Evolutionary conservation across 2,888 invertebrate genomes (phyloP).

Genomic region (Dendrolimus pini): DNA sequence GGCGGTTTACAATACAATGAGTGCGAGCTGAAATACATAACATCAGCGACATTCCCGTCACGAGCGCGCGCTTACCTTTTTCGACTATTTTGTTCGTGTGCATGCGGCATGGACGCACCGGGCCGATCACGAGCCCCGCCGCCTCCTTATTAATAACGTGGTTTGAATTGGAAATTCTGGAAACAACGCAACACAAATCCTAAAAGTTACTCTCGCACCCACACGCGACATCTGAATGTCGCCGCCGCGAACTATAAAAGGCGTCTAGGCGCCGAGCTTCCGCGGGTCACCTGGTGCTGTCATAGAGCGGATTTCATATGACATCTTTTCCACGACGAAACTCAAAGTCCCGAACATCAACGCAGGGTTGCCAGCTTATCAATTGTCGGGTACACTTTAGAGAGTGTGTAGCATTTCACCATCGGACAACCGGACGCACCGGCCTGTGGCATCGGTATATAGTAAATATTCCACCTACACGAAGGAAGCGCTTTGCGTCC

Average conservation of each 20-base stretch:
- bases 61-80: conserved; percentile 66
- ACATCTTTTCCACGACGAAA: too few species aligned
- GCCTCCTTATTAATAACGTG: conserved; percentile 68
- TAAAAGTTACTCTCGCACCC: neutral
- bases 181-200: conserved; percentile 6
- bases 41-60: conserved; percentile 68
- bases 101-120: conserved; percentile 30
- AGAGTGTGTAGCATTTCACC: neutral
- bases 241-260: neutral
- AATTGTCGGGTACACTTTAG: neutral
- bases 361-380: neutral
- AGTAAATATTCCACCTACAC: too few species aligned
- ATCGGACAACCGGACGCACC: too few species aligned
- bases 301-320: neutral
- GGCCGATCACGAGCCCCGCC: conserved; percentile 39
- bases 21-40: conserved; percentile 62
- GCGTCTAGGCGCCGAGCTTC: neutral
- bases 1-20: conserved; percentile 73
- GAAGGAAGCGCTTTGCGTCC: too few species aligned
- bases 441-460: too few species aligned
- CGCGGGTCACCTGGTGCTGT: neutral
- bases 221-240: neutral
- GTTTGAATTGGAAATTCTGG: conserved; percentile 51
- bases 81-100: conserved; percentile 57
- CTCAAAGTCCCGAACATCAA: too few species aligned